phyloP scores from a whole-genome alignment of 1,140 invertebrate genomes.

The Cydia amplana region DNA sequence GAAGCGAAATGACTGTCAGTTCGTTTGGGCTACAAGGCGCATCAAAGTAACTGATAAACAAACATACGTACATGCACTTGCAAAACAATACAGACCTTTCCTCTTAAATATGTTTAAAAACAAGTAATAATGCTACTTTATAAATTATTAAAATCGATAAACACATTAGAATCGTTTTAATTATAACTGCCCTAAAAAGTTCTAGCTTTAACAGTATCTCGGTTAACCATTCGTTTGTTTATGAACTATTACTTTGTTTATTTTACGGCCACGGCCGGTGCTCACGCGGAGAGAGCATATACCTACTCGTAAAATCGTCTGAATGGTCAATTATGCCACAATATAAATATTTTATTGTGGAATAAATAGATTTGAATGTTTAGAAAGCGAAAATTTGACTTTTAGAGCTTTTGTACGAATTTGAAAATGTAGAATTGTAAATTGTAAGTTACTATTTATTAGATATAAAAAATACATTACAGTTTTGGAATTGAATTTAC shows the following conservation, averaged over 20 bases:
- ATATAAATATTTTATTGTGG: background rate
- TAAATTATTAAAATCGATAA: background rate
- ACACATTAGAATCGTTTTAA: background rate
- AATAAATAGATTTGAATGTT: background rate
- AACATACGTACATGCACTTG: no score
- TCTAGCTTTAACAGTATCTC: background rate
- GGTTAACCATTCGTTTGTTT: background rate
- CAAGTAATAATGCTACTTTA: background rate
- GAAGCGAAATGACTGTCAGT: no score
- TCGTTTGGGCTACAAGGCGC: no score
- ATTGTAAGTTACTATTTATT: no score
- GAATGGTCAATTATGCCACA: constrained; percentile 11
- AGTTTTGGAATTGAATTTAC: background rate
- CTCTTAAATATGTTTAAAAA: background rate
- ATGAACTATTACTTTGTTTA: constrained; percentile 25
- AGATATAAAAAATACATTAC: no score
- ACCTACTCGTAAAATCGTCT: no score
- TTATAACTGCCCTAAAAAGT: background rate
- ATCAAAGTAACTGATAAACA: no score
- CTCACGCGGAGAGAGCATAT: background rate
- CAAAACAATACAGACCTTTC: no score
- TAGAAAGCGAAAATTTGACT: background rate
- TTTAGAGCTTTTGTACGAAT: background rate
- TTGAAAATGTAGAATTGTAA: background rate
- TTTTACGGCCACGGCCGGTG: background rate